phyloP scores from a whole-genome alignment of 2,797 vertebrate genomes.

The Rallus crepitans region DNA sequence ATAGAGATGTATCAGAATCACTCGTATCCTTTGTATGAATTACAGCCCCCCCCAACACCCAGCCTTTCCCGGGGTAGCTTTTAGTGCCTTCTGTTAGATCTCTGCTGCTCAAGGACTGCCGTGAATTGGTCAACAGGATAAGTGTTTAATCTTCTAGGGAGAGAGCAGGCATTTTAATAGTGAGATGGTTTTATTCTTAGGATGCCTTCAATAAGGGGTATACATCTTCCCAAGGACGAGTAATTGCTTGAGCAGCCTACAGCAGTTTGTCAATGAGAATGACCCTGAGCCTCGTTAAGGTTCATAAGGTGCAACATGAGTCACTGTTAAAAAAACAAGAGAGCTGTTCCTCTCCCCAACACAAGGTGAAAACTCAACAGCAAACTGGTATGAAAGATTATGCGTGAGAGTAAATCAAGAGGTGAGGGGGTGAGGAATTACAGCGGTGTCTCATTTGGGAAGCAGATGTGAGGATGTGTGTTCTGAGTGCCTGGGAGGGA shows the following conservation, averaged over 20 bases:
- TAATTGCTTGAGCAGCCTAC: neutral
- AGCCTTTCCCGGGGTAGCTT: neutral
- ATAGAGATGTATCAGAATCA: neutral
- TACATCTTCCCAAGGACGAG: slow-evolving; percentile 31
- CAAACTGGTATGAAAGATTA: neutral
- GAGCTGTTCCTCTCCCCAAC: slow-evolving; percentile 1
- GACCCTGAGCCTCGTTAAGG: slow-evolving; percentile 19
- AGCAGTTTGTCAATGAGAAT: slow-evolving; percentile 6
- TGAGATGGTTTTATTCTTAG: neutral
- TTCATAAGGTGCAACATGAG: slow-evolving; percentile 16
- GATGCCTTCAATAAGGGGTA: neutral
- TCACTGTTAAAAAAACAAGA: neutral
- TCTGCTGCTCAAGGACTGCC: neutral
- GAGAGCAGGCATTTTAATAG: neutral
- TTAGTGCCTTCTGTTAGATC: neutral
- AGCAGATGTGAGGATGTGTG: neutral
- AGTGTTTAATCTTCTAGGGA: neutral
- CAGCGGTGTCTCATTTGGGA: neutral
- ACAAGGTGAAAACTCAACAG: neutral
- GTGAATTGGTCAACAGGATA: neutral
- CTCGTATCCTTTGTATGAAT: neutral
- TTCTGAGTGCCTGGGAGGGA: neutral
- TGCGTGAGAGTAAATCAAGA: neutral
- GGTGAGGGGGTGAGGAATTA: neutral
- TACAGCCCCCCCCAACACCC: neutral